A percentile compares a stretch with the other conserved stretches of the same genome.
These are phyloP conservation scores for Apteryx mantelli DNA, from an alignment of 2,113 vertebrate species.

Conservation along the genomic window DNA sequence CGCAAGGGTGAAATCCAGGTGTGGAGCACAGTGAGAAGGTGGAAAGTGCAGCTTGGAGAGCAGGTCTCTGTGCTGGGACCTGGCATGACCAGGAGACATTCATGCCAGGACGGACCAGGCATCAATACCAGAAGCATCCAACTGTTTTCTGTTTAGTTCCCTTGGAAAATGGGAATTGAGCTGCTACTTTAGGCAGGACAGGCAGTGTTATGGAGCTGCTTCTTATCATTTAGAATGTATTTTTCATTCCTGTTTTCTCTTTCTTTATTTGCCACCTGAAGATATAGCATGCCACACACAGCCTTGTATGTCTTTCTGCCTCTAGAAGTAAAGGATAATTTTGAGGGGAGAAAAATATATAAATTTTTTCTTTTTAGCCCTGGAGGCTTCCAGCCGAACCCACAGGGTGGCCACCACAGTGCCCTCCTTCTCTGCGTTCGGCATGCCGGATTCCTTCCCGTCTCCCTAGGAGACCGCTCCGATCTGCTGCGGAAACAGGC, in stretches of 20 bases:
- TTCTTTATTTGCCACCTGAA: accelerated
- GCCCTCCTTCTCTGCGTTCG: neutral
- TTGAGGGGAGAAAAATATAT: neutral
- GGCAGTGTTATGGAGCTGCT: neutral
- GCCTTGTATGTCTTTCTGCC: neutral
- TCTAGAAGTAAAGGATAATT: neutral
- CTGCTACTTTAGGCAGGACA: neutral
- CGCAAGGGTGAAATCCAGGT: neutral
- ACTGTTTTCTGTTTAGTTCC: accelerated
- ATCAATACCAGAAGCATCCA: accelerated
- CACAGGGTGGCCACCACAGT: accelerated
- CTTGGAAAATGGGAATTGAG: neutral
- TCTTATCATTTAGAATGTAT: neutral
- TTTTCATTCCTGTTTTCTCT: neutral
- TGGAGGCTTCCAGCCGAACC: neutral
- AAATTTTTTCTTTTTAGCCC: neutral
- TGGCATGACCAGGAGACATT: accelerated
- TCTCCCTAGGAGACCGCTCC: neutral
- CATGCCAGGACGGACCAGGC: accelerated
- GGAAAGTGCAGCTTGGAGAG: neutral
- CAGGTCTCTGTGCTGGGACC: neutral
- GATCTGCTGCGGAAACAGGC: neutral
- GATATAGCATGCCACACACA: accelerated
- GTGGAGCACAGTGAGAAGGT: neutral
- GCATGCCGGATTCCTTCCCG: neutral